These are phyloP conservation scores for Hylia prasina DNA, from an alignment of 2,113 vertebrate species.

Conservation along the genomic window DNA sequence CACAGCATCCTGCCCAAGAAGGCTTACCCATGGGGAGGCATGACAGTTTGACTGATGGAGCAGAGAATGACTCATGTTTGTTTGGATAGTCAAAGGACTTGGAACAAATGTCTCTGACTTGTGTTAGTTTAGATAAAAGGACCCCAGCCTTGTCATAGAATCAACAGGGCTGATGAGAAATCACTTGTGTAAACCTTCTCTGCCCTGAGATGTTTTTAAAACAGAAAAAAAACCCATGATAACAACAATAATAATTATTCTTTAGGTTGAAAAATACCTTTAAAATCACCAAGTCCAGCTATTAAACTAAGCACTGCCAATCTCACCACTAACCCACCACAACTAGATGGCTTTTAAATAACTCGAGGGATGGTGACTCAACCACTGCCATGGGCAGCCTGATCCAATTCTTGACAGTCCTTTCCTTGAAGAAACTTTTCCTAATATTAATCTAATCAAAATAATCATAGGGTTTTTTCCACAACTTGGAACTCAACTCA, in stretches of 20 bases:
- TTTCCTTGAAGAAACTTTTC: not conserved
- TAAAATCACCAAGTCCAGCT: not conserved
- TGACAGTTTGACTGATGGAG: constrained; percentile 34
- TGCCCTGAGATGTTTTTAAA: not conserved
- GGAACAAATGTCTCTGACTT: constrained; percentile 37
- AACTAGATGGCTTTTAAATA: not conserved
- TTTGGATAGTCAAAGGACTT: constrained; percentile 57
- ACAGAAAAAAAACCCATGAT: not conserved
- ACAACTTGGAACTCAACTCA: not conserved
- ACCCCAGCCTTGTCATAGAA: not conserved
- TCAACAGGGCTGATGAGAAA: not conserved
- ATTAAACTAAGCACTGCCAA: not conserved
- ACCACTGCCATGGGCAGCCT: not conserved
- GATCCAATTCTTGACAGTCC: not conserved
- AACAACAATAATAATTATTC: not conserved
- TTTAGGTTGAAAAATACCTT: not conserved
- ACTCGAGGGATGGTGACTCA: not conserved
- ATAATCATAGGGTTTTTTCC: not conserved
- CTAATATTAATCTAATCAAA: not conserved
- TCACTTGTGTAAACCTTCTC: not conserved
- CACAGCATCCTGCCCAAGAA: not conserved
- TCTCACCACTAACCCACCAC: not conserved
- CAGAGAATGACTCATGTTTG: not conserved
- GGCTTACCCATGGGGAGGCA: not conserved
- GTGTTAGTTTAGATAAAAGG: constrained; percentile 41